Base-by-base conservation (phyloP, 2,888 invertebrate species). In the Sesia bembeciformis region DNA sequence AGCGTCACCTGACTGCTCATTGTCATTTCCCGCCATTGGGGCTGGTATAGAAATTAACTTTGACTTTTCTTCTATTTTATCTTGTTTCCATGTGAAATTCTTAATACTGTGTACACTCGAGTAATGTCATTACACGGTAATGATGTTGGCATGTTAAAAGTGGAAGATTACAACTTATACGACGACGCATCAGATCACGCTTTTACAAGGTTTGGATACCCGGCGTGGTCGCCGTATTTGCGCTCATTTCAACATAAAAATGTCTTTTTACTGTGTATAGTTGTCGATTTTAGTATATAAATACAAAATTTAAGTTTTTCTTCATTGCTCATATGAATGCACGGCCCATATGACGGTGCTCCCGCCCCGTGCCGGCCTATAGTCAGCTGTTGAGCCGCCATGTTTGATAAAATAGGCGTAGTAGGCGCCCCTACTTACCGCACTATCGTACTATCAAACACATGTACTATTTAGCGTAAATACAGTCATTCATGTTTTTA, bases 11-110 rank as follows among this genome's bases (percentile, higher is more conserved):
- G 89, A 89, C 88, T 74, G 83, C 81, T 86, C 87, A 86, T 89
- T 89, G 90, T 90, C 89, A 88, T 90, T 90, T 90, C 90, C 90
- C 90, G 90, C 90, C 90, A 90, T 90, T 90, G 90, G 89, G 86
- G 84, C 72, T 77, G 72, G 79, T 79, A 76, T 74, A 74, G 72
- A 68, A 74, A 74, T 60, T 72, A 71, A 68, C 64, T 68, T 67
- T 59, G 63, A 67, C 68, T 73, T 75, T 71, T 65, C 61, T 67
- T 55, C 57, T 57, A 54, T 58, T 59, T 59, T 53, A 59, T 56
- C 62, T 49, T 49, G 40, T 71, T 75, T 84, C 72, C 64, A 84
- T 84, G 83, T 74, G 67, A 69, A 75, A 70, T 70, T 65, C 62
- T 65, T 78, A 66, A 70, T 68, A 62, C 49, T 61, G 61, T 62